A percentile compares a stretch with the other conserved stretches of the same genome.
These are phyloP conservation scores for Phocoena phocoena DNA, from an alignment of 2,113 vertebrate genomes.

Conservation along the genomic window DNA sequence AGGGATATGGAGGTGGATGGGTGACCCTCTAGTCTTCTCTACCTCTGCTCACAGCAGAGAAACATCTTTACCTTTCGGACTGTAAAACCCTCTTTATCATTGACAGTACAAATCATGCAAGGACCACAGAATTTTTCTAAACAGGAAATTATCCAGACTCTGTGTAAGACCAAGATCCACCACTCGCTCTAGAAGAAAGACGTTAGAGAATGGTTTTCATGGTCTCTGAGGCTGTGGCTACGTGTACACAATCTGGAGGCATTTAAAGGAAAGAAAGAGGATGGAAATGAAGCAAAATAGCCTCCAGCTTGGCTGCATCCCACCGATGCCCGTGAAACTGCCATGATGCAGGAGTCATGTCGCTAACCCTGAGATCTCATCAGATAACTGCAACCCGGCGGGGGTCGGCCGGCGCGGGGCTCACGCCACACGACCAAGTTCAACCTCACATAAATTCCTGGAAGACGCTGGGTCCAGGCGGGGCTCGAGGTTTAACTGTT, in stretches of 20 bases:
- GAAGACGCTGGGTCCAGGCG: rapidly evolving
- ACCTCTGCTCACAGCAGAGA: background rate
- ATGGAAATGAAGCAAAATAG: background rate
- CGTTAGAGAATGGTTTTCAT: rapidly evolving
- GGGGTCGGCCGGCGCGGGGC: rapidly evolving
- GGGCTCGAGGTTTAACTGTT: rapidly evolving
- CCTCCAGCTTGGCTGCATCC: too few relatives aligned
- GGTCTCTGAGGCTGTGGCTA: background rate
- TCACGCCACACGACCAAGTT: too few relatives aligned
- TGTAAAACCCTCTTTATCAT: background rate
- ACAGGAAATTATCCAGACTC: background rate
- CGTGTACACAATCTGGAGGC: background rate
- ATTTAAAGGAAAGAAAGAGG: background rate
- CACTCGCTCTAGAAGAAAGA: rapidly evolving
- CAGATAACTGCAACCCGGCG: rapidly evolving
- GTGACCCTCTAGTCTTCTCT: rapidly evolving
- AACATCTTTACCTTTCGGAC: background rate
- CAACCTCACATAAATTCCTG: rapidly evolving
- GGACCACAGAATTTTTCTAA: rapidly evolving
- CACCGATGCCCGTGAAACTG: rapidly evolving
- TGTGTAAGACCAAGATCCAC: rapidly evolving
- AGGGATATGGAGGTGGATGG: rapidly evolving
- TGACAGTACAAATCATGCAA: rapidly evolving
- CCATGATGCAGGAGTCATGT: rapidly evolving
- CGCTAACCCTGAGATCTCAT: background rate